A percentile compares a stretch with the other conserved stretches of the same genome.
Conservation (phyloP, 2,888 invertebrate genomes). For the Meteorus colon region DNA sequence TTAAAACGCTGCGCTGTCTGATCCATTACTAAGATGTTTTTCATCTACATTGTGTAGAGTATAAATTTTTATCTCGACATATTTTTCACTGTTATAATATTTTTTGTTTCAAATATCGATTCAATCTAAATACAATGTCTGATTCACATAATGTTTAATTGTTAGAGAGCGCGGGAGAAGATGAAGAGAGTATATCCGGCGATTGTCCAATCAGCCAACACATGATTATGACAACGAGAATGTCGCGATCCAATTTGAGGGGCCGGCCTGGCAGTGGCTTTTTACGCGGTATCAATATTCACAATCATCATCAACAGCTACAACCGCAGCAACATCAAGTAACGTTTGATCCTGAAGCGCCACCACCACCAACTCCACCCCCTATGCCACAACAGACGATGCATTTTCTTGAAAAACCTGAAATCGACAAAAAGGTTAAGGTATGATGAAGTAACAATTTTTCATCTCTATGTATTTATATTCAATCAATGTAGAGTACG, state of each 20-base stretch:
- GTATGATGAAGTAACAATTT: conserved; percentile 73
- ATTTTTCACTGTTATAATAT: no score
- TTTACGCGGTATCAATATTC: conserved; percentile 60
- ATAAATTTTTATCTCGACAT: neutral
- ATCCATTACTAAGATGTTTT: neutral
- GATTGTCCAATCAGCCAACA: conserved; percentile 64
- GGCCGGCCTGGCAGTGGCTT: conserved; percentile 43
- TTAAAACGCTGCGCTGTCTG: neutral
- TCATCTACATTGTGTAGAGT: neutral
- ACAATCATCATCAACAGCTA: conserved; percentile 43
- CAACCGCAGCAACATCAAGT: conserved; percentile 60
- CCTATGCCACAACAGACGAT: conserved; percentile 71
- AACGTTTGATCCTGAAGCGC: conserved; percentile 77
- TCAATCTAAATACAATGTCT: no score
- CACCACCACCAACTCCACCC: conserved; percentile 73
- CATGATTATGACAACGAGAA: conserved; percentile 52
- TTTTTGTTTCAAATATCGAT: no score
- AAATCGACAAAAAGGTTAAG: conserved; percentile 84
- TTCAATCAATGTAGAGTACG: no score
- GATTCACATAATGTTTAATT: neutral
- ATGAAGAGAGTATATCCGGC: conserved; percentile 76
- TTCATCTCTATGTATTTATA: neutral
- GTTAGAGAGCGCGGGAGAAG: conserved; percentile 77
- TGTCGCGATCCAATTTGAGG: conserved; percentile 37
- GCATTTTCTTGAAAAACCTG: conserved; percentile 79